A percentile compares a stretch with the other conserved stretches of the same genome.
These are phyloP conservation scores for Cyanoderma ruficeps DNA, from an alignment of 2,113 vertebrate species.

Conservation along the genomic window DNA sequence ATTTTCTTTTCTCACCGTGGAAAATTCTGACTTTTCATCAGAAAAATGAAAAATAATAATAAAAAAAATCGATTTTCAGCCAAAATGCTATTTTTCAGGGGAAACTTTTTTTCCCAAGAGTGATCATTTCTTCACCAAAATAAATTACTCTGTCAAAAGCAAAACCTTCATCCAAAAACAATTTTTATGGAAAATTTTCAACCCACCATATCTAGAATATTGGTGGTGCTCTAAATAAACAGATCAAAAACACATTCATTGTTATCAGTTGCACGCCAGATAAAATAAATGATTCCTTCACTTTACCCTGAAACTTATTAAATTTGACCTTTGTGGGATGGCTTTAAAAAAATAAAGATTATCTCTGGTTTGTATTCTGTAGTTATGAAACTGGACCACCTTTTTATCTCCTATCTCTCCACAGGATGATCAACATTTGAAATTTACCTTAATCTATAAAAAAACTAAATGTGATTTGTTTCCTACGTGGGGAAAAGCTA, in stretches of 20 bases:
- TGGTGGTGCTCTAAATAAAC: slow-evolving; percentile 1
- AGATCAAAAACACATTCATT: neutral
- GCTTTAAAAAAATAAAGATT: neutral
- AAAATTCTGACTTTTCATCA: slow-evolving; percentile 35
- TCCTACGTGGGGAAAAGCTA: neutral
- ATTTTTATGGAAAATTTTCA: neutral
- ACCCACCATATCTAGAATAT: neutral
- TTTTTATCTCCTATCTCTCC: neutral
- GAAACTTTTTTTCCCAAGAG: neutral
- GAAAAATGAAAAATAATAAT: slow-evolving; percentile 17
- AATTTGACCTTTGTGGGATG: neutral
- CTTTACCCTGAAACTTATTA: neutral
- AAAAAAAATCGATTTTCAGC: neutral
- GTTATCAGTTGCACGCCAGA: neutral
- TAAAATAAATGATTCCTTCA: slow-evolving; percentile 22
- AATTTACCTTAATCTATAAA: neutral
- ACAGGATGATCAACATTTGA: neutral
- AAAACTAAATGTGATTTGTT: neutral
- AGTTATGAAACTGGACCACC: neutral
- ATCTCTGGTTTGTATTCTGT: neutral
- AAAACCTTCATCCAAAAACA: slow-evolving; percentile 4
- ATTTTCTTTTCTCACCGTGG: slow-evolving; percentile 16
- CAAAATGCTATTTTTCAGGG: slow-evolving; percentile 18
- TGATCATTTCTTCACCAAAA: slow-evolving; percentile 31
- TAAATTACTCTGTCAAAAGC: slow-evolving; percentile 21